Evolutionary conservation across 2,888 invertebrate genomes (phyloP).

Genomic region (Chrysodeixis includens): DNA sequence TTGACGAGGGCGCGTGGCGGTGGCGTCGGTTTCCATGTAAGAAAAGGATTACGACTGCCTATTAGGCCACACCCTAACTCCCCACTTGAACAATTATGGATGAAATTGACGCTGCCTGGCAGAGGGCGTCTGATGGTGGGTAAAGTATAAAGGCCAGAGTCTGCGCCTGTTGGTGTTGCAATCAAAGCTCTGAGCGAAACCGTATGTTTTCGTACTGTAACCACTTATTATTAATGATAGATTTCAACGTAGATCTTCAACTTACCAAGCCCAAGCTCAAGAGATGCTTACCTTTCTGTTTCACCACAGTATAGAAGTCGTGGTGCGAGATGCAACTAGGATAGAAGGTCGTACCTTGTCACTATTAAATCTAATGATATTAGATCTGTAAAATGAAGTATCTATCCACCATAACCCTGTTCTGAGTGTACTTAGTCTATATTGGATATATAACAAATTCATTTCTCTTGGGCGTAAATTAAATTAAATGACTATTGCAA

Average conservation of each 20-base stretch:
- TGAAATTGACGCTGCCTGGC: conserved; percentile 2
- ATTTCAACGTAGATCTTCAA: conserved; percentile 13
- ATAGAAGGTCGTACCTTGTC: neutral
- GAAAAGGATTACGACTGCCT: neutral
- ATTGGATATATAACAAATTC: too few species aligned
- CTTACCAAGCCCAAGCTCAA: neutral
- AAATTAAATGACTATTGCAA: too few species aligned
- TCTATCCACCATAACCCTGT: too few species aligned
- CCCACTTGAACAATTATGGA: conserved; percentile 8
- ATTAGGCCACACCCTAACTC: conserved; percentile 6
- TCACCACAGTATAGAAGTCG: neutral
- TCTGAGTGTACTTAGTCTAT: too few species aligned
- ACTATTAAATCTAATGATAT: too few species aligned
- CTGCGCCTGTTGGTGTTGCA: neutral
- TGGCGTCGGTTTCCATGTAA: conserved; percentile 7
- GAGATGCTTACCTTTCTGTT: neutral
- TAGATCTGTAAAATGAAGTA: too few species aligned
- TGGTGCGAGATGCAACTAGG: neutral
- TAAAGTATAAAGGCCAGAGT: conserved; percentile 14
- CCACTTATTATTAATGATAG: neutral
- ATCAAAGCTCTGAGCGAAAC: conserved; percentile 8
- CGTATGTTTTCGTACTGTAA: conserved; percentile 10
- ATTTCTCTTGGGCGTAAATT: too few species aligned
- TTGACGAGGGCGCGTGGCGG: conserved; percentile 3
- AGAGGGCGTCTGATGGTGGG: conserved; percentile 3